Evolutionary conservation across 2,113 vertebrate genomes (phyloP).

Genomic region (Cyanistes caeruleus): DNA sequence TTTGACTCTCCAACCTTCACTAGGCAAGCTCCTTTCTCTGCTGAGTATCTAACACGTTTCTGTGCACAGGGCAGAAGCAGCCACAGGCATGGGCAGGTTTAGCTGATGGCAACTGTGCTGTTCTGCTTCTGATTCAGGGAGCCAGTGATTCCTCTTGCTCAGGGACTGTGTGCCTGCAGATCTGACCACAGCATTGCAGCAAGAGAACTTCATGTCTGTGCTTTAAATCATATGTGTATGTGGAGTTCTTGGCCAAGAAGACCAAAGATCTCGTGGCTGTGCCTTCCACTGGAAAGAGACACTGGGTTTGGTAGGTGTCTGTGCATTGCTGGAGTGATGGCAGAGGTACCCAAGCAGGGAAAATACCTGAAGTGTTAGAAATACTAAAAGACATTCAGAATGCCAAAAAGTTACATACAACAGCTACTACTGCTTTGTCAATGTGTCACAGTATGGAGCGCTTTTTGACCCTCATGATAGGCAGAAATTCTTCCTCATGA

Average conservation of each 20-base stretch:
- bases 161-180: not conserved
- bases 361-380: not conserved
- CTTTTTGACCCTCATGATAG: not conserved
- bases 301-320: no score
- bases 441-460: not conserved
- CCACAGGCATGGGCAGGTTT: not conserved
- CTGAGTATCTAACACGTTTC: not conserved
- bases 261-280: fast-evolving
- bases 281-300: not conserved
- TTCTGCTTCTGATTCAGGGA: not conserved
- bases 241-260: not conserved
- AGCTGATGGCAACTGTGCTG: not conserved
- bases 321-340: not conserved
- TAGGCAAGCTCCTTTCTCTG: not conserved
- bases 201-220: not conserved
- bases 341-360: not conserved
- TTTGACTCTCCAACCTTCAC: not conserved
- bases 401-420: not conserved
- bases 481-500: not conserved
- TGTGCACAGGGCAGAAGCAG: not conserved
- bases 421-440: not conserved
- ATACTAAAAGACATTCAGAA: not conserved
- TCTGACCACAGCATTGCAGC: not conserved
- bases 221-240: not conserved
- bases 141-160: not conserved